Percentiles rank a stretch among this genome's conserved stretches.
Conservation (phyloP, 2,113 vertebrate species). For the Mirounga angustirostris region DNA sequence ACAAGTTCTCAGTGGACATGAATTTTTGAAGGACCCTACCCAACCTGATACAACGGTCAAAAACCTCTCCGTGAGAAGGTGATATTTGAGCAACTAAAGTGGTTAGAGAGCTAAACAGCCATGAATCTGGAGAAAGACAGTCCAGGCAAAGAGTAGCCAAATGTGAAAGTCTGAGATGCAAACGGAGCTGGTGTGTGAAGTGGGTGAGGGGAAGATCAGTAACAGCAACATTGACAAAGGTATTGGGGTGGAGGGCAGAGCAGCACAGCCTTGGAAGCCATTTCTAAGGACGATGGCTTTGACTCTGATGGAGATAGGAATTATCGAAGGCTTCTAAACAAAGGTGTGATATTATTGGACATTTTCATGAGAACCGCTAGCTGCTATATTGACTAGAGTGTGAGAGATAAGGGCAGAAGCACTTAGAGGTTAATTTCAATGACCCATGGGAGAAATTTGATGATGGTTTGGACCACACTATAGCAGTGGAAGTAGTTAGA, state of each 20-base stretch:
- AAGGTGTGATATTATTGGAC: not conserved
- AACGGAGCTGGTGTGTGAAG: not conserved
- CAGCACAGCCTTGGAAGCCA: not conserved
- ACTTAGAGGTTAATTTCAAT: not conserved
- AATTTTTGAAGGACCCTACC: not conserved
- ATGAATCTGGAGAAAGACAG: not conserved
- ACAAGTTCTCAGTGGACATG: not conserved
- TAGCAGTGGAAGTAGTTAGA: not conserved
- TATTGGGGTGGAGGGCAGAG: not conserved
- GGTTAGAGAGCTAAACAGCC: not conserved
- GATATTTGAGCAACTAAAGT: not conserved
- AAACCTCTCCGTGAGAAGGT: not conserved
- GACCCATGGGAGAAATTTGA: not conserved
- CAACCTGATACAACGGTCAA: not conserved
- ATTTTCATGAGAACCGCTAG: not conserved
- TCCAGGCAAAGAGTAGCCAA: not conserved
- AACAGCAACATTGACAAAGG: not conserved
- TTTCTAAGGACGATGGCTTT: not conserved
- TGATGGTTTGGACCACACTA: not conserved
- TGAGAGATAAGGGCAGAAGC: not conserved
- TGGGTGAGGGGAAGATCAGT: not conserved
- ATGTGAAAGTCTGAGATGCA: not conserved
- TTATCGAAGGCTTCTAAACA: not conserved
- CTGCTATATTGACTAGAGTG: not conserved
- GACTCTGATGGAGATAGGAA: not conserved